phyloP scores from a whole-genome alignment of 37 sponge, comb jelly and placozoan genomes.

The Bolinopsis microptera region DNA sequence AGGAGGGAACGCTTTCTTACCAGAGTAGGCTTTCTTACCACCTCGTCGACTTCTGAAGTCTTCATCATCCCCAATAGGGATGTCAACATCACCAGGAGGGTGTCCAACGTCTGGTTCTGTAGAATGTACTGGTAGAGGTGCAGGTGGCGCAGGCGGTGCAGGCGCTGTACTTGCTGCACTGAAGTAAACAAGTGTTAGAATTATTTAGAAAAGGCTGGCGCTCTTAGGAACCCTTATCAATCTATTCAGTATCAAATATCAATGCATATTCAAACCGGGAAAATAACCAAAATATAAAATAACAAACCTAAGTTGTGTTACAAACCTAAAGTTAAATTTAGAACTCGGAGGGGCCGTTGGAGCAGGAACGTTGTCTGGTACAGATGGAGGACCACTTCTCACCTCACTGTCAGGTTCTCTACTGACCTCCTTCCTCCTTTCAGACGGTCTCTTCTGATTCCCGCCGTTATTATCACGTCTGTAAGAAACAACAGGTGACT shows the following conservation, averaged over 20 bases:
- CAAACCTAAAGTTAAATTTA: too few species aligned
- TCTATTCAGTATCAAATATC: too few species aligned
- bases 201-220: too few species aligned
- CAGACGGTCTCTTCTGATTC: not conserved
- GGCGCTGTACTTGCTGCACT: not conserved
- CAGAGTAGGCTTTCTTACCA: not conserved
- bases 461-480: not conserved
- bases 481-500: not conserved
- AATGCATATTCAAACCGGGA: too few species aligned
- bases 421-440: not conserved
- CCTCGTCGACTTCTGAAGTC: not conserved
- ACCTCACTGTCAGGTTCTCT: too few species aligned
- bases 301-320: too few species aligned
- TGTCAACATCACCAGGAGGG: not conserved
- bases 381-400: not conserved
- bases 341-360: too few species aligned
- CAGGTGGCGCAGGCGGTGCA: too few species aligned
- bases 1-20: not conserved
- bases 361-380: not conserved
- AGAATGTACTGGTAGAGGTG: not conserved
- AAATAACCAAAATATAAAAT: too few species aligned
- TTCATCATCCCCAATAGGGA: not conserved
- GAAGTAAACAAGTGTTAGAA: not conserved
- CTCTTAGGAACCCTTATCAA: too few species aligned
- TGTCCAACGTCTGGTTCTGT: slow-evolving; percentile 14